Percentiles rank a stretch among this genome's conserved stretches.
phyloP scores from a whole-genome alignment of 1,140 invertebrate species.

The Bacillus rossius region DNA sequence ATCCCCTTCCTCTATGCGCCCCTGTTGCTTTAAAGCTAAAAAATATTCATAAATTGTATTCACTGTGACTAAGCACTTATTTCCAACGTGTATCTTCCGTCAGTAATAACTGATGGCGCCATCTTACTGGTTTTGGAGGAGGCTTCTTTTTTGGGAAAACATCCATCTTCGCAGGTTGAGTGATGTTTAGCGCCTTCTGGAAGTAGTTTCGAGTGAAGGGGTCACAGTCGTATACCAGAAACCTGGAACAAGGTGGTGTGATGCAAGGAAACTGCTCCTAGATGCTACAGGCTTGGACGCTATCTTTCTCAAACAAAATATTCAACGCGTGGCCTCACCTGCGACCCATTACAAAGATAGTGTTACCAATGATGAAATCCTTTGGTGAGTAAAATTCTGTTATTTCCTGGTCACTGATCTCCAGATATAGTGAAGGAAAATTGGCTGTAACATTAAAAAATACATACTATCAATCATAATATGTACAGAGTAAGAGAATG shows the following conservation, averaged over 20 bases:
- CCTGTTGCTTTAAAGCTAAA: too few species aligned
- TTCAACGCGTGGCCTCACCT: neutral
- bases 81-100: too few species aligned
- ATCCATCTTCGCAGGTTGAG: conserved; percentile 3
- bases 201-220: conserved; percentile 74
- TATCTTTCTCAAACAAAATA: neutral
- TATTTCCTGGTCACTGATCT: conserved; percentile 60
- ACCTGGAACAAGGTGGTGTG: conserved; percentile 37
- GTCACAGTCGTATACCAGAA: conserved; percentile 76
- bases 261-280: too few species aligned
- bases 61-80: too few species aligned
- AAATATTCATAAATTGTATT: too few species aligned
- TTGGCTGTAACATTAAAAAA: too few species aligned
- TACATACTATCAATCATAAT: too few species aligned
- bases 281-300: too few species aligned
- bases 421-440: conserved; percentile 47
- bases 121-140: neutral
- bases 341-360: conserved; percentile 24
- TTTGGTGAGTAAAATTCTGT: conserved; percentile 65
- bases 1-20: too few species aligned
- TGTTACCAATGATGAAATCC: conserved; percentile 58
- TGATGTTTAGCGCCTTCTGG: conserved; percentile 23
- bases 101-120: too few species aligned
- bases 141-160: neutral
- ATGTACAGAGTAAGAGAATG: too few species aligned